Conservation (phyloP, 2,113 vertebrate species). For the Burhinus bistriatus region DNA sequence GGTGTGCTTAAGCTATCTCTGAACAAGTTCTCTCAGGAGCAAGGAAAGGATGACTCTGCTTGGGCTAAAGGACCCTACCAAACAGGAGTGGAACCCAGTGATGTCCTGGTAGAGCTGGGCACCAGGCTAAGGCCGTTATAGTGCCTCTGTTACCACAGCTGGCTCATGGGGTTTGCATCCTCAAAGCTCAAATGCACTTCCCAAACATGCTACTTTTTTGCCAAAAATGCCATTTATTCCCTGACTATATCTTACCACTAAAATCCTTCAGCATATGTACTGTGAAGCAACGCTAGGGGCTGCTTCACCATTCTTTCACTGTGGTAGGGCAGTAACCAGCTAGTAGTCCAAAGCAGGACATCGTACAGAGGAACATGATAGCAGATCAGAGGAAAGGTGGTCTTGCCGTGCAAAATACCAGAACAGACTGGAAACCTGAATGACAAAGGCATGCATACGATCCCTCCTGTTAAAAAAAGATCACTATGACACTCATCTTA, state of each 20-base stretch:
- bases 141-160: background rate
- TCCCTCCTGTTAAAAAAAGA: background rate
- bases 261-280: background rate
- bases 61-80: background rate
- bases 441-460: background rate
- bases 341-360: background rate
- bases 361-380: fast-evolving
- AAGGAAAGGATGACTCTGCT: background rate
- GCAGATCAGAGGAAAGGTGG: background rate
- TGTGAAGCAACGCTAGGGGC: background rate
- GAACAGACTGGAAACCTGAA: background rate
- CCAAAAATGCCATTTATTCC: background rate
- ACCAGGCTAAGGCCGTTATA: background rate
- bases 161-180: background rate
- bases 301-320: background rate
- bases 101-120: background rate
- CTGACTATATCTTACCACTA: background rate
- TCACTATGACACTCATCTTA: background rate
- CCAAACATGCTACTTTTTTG: background rate
- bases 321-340: background rate
- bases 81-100: background rate
- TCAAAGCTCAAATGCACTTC: background rate
- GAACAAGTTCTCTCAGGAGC: background rate
- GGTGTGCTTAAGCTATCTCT: background rate
- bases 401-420: background rate